Base-by-base conservation (phyloP, 2,888 invertebrate genomes). In the Dolomedes plantarius region DNA sequence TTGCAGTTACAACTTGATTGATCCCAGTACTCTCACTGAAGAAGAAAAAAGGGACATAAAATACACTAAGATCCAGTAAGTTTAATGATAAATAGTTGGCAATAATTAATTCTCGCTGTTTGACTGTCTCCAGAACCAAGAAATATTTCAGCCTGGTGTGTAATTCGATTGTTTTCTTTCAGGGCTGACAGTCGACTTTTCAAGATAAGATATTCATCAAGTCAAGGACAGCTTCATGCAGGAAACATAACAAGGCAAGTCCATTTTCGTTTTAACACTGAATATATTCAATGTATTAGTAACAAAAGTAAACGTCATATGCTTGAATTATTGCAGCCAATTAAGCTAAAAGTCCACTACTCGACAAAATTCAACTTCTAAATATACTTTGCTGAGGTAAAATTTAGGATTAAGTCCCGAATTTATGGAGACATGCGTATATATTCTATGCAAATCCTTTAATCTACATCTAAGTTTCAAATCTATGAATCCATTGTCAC, bases 11-110 rank as follows among this genome's bases (percentile, higher is more conserved):
- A 87, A 95, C 90, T 93, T 97, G 90, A 95, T 97, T 79, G 97
- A 97, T 90, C 97, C 97, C 0, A 93, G 95, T 28, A 97, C 97
- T 85, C 96, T 97, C 96, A 95, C 95, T 73, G 96, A 96, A 90
- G 95, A 95, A 64, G 89, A 89, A 29, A 88, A 77, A 56, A 76
- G 75, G 29, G 88, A 89, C 67, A 89, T 89, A n/a, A 88, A 89
- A 67, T 89, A 89, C 56, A 89, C 89, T 11, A 89, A 89, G 87
- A 86, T 89, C 19, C 89, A 88, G 88, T 89, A 81, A 85, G 88
- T 87, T 65, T 5, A 31, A 50, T 50, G 16, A 50, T 6, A 1
- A 1, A 36, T 36, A 7, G 9, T 36, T 9, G 36, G 16, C 41
- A 41, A 41, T 13, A 13, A 41, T 41, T 9, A 11, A 41, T 16